Base-by-base conservation (phyloP, 1,140 invertebrate genomes). In the Ips typographus region DNA sequence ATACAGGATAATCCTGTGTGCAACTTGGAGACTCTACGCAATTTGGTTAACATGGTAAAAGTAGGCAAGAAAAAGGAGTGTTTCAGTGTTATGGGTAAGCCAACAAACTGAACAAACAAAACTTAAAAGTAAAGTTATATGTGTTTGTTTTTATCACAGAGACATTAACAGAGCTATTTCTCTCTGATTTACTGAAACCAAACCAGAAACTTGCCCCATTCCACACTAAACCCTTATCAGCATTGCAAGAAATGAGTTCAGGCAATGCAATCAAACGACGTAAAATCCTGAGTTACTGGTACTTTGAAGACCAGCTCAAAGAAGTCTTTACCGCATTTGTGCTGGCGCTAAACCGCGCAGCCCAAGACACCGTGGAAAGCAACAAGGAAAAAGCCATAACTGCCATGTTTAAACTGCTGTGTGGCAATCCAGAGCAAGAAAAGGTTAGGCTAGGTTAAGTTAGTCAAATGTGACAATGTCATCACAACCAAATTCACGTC, bases 361-460 rank as follows among this genome's bases (percentile, higher is more conserved):
- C 87, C 1, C 84, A 87, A 66, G 91, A 93, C 76, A 86, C 85
- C 6, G 82, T 92, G 5, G 92, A 95, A 51, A 83, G 86, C 1
- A 92, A 93, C 74, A 93, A 94, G 78, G 90, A 91, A 75, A 91
- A 93, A 78, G 90, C 91, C 1, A 87, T 97, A 71, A 84, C 86
- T 73, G 83, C 88, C 0, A 88, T 97, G 80, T 89, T 88, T 49
- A 90, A 93, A 72, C 79, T 99, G 4, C 80, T 99, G 7, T 86
- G 87, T 60, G 87, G 86, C 60, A 93, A 95, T 79, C 87, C 94
- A 0, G 96, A 98, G 80, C 91, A 95, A 80, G 96, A 98, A 81
- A 87, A 91, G 80, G 89, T 91, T 80, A 80, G 77, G 55, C 41
- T 7, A 22, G 37, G 3, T 52, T 40, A 63, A 63, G n/a, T 1